These are phyloP conservation scores for Gryllus longicercus DNA, from an alignment of 2,888 invertebrate genomes.

Conservation along the genomic window DNA sequence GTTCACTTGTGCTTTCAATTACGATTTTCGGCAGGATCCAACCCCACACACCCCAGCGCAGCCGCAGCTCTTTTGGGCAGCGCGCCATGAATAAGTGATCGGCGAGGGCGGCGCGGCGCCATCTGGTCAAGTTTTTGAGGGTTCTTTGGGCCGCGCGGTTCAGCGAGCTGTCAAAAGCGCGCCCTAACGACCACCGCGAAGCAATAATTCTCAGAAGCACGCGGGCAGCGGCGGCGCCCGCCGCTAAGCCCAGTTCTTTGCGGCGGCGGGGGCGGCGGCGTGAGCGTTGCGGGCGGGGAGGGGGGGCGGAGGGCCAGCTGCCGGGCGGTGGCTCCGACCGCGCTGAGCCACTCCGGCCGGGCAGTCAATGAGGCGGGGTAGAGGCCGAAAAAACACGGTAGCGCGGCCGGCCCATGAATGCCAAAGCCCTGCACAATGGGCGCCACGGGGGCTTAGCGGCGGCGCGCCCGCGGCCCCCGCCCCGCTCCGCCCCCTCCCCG, in stretches of 20 bases:
- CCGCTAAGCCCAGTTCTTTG: no score
- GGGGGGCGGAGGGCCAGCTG: background rate
- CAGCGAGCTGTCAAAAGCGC: constrained; percentile 9
- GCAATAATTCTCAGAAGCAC: constrained; percentile 17
- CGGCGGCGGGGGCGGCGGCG: background rate
- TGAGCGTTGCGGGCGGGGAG: background rate
- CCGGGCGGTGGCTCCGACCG: background rate
- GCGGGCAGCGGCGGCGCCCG: background rate
- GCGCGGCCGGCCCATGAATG: background rate
- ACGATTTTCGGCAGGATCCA: no score
- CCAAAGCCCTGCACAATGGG: background rate
- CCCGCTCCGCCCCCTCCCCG: background rate
- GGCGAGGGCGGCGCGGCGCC: background rate
- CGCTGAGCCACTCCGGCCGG: background rate
- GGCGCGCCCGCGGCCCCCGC: background rate
- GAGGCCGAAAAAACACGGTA: constrained; percentile 7
- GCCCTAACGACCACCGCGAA: background rate
- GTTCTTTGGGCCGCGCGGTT: background rate
- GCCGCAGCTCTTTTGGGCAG: background rate
- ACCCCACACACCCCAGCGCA: background rate
- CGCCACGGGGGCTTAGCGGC: background rate
- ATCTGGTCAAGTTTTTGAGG: constrained; percentile 17
- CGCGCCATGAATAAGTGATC: background rate
- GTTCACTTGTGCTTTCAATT: no score
- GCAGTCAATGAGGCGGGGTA: constrained; percentile 4